phyloP scores from a whole-genome alignment of 2,797 vertebrate species.

The Scomberomorus guttatus region DNA sequence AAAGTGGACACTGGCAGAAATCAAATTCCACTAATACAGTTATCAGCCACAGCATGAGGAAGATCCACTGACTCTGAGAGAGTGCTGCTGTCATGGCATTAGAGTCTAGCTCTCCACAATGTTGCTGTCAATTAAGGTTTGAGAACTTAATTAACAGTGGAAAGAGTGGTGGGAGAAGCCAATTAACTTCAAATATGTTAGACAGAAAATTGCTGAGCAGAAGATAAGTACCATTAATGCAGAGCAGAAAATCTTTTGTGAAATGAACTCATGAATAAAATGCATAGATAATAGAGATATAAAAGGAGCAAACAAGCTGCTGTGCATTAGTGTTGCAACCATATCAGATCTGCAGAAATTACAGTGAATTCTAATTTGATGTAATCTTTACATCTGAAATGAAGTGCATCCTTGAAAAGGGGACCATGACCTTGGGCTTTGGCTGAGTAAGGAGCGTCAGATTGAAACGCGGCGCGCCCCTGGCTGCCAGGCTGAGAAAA shows the following conservation, averaged over 20 bases:
- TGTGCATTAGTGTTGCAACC: not conserved
- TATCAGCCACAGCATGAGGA: not conserved
- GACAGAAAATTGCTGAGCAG: not conserved
- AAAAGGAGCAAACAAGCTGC: not conserved
- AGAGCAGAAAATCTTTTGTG: not conserved
- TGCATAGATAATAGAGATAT: not conserved
- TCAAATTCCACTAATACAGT: slow-evolving; percentile 12
- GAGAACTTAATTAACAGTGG: not conserved
- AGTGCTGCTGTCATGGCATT: not conserved
- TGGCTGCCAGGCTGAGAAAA: slow-evolving; percentile 63
- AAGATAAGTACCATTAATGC: no score
- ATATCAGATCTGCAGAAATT: not conserved
- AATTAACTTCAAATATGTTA: not conserved
- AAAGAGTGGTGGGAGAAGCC: not conserved
- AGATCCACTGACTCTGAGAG: not conserved
- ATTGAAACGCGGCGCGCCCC: slow-evolving; percentile 60
- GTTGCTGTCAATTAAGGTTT: not conserved
- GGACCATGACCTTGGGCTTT: slow-evolving; percentile 88
- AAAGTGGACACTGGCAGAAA: slow-evolving; percentile 22
- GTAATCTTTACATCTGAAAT: not conserved
- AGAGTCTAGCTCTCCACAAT: not conserved
- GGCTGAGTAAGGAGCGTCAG: slow-evolving; percentile 70
- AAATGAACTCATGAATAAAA: not conserved
- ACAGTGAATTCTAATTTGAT: not conserved
- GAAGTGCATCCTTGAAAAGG: slow-evolving; percentile 81